Conservation (phyloP, 2,113 vertebrate species). For the Gadus macrocephalus region DNA sequence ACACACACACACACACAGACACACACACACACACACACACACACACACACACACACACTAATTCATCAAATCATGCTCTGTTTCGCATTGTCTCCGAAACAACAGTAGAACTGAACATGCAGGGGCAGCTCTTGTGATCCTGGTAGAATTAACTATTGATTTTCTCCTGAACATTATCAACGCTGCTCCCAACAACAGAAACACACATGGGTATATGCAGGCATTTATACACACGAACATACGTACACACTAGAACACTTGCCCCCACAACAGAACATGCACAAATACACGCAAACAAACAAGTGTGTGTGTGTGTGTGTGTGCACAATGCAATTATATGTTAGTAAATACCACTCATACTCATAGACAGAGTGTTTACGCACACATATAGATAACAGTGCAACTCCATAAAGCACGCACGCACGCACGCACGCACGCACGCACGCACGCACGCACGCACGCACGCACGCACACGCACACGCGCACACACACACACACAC, state of each 20-base stretch:
- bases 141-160: slow-evolving; percentile 73
- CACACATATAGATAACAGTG: too few relatives aligned
- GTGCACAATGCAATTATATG: too few relatives aligned
- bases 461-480: slow-evolving; percentile 13
- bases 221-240: slow-evolving; percentile 13
- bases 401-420: background rate
- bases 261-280: slow-evolving; percentile 18
- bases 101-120: slow-evolving; percentile 45
- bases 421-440: slow-evolving; percentile 5
- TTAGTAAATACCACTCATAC: too few relatives aligned
- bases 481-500: slow-evolving; percentile 53
- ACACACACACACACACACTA: slow-evolving; percentile 30
- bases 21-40: slow-evolving; percentile 22
- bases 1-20: slow-evolving; percentile 24
- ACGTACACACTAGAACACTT: slow-evolving; percentile 42
- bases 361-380: too few relatives aligned
- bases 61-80: slow-evolving; percentile 60
- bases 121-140: slow-evolving; percentile 63
- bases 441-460: slow-evolving; percentile 15
- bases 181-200: slow-evolving; percentile 44
- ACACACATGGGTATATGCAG: slow-evolving; percentile 14
- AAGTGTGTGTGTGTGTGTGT: background rate
- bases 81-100: slow-evolving; percentile 49
- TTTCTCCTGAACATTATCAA: slow-evolving; percentile 66
- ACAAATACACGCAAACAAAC: slow-evolving; percentile 25